Evolutionary conservation across 2,113 vertebrate species (phyloP).

Genomic region (Syrrhaptes paradoxus): DNA sequence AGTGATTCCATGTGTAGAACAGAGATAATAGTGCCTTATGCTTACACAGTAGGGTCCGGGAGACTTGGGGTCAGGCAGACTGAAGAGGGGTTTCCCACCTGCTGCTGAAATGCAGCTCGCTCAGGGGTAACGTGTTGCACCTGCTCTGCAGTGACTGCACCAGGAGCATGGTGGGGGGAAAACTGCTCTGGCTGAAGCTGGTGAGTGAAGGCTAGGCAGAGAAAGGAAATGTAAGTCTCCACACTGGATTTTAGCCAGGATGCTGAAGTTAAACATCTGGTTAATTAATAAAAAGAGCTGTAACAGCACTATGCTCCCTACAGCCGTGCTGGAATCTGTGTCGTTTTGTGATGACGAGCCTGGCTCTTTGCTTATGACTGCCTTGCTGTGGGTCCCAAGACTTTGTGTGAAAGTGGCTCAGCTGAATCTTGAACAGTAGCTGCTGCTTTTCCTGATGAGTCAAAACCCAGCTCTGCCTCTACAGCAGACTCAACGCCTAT

Average conservation of each 20-base stretch:
- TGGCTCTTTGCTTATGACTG: not conserved
- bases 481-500: accelerated
- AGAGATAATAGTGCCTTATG: not conserved
- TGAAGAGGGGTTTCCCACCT: not conserved
- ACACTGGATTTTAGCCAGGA: not conserved
- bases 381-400: accelerated
- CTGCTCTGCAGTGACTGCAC: not conserved
- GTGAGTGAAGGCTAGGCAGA: not conserved
- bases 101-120: not conserved
- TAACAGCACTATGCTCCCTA: not conserved
- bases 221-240: not conserved
- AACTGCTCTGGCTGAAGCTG: not conserved
- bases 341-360: not conserved
- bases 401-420: not conserved
- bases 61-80: not conserved
- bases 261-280: not conserved
- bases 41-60: not conserved
- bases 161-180: accelerated
- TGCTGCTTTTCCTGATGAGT: not conserved
- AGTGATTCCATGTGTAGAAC: constrained; percentile 26
- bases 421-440: not conserved
- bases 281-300: not conserved
- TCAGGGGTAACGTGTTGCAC: not conserved
- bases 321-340: not conserved
- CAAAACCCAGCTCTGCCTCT: not conserved